Percentiles rank a stretch among this genome's conserved stretches.
phyloP scores from a whole-genome alignment of 2,888 invertebrate species.

The Dryococelus australis region DNA sequence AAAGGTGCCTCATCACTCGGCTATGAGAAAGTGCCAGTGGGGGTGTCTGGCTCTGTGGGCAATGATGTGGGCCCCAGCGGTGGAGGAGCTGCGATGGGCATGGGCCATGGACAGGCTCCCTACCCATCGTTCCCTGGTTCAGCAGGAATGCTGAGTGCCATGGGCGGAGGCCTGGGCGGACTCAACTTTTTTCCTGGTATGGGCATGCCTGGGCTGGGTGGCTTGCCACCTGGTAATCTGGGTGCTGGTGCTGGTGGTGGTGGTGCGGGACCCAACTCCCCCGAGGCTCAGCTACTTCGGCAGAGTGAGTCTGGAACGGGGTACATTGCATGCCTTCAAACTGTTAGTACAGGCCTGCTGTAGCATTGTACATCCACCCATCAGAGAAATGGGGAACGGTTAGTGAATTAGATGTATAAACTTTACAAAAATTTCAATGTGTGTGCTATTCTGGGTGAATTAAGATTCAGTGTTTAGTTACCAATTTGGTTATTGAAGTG shows the following conservation, averaged over 20 bases:
- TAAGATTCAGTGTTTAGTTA: too few species aligned
- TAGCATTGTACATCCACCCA: too few species aligned
- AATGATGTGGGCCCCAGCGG: conserved; percentile 42
- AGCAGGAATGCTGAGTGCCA: conserved; percentile 54
- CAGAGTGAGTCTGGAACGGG: conserved; percentile 73
- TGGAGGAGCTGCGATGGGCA: conserved; percentile 45
- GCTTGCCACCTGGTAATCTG: conserved; percentile 60
- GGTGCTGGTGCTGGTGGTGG: conserved; percentile 62
- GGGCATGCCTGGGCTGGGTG: conserved; percentile 57
- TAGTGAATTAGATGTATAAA: not conserved
- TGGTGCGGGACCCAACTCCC: not conserved
- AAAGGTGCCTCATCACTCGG: conserved; percentile 60
- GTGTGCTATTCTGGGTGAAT: too few species aligned
- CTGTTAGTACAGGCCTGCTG: too few species aligned
- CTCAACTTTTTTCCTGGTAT: conserved; percentile 54
- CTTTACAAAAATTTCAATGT: not conserved
- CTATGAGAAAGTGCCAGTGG: conserved; percentile 65
- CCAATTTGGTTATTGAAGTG: too few species aligned
- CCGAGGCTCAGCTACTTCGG: conserved; percentile 71
- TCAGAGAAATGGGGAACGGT: not conserved
- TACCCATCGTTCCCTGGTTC: conserved; percentile 53
- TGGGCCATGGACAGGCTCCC: conserved; percentile 39
- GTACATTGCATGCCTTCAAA: not conserved
- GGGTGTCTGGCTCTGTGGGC: conserved; percentile 50
- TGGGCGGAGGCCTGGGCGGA: conserved; percentile 55